Evolutionary conservation across 2,888 invertebrate genomes (phyloP).

Genomic region (Microplitis deprimator): DNA sequence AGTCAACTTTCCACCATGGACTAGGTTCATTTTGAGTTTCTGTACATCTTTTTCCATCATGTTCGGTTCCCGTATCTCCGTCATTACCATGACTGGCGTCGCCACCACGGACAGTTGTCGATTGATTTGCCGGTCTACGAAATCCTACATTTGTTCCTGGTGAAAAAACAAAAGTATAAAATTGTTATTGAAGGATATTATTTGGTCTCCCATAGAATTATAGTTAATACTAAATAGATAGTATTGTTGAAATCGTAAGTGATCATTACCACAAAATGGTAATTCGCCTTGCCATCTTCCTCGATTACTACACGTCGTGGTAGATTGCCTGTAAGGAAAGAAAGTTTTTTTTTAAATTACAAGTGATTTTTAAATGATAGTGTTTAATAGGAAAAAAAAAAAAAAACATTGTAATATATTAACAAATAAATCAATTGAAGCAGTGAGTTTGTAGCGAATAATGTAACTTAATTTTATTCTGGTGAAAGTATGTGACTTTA

Average conservation of each 20-base stretch:
- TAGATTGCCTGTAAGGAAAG: slow-evolving; percentile 72
- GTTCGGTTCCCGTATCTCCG: slow-evolving; percentile 86
- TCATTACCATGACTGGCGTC: slow-evolving; percentile 89
- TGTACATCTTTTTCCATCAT: slow-evolving; percentile 90
- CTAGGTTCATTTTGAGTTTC: slow-evolving; percentile 92
- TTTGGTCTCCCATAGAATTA: neutral
- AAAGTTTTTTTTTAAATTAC: neutral
- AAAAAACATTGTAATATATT: slow-evolving; percentile 33
- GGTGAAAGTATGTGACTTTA: slow-evolving; percentile 37
- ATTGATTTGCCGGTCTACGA: slow-evolving; percentile 91
- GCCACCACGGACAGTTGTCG: slow-evolving; percentile 89
- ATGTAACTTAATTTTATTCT: slow-evolving; percentile 28
- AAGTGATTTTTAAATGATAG: neutral
- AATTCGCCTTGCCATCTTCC: slow-evolving; percentile 87
- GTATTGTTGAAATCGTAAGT: neutral
- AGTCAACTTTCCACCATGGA: slow-evolving; percentile 94
- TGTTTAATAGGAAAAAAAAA: slow-evolving; percentile 43
- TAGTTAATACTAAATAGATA: neutral
- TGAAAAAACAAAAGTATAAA: slow-evolving; percentile 10
- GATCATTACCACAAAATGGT: slow-evolving; percentile 85
- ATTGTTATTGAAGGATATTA: neutral
- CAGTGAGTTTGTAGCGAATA: slow-evolving; percentile 28
- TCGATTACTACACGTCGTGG: slow-evolving; percentile 79
- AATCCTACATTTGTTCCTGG: slow-evolving; percentile 88
- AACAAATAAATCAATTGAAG: slow-evolving; percentile 25